phyloP scores from a whole-genome alignment of 2,797 vertebrate genomes.

The Ceyx erithaca region DNA sequence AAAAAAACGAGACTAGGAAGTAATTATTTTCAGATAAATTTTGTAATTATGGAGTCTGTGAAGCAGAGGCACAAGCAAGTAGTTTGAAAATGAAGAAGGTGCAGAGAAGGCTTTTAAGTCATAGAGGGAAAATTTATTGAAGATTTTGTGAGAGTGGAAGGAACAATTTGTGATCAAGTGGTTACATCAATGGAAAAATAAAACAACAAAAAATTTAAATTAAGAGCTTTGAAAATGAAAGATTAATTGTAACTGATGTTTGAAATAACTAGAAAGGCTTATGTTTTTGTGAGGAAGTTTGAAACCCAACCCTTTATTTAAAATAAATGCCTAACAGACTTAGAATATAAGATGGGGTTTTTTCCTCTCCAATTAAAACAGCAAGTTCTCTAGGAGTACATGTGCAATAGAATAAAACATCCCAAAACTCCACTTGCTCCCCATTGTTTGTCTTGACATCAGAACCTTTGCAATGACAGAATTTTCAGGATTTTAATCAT shows the following conservation, averaged over 20 bases:
- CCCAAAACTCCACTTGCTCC: neutral
- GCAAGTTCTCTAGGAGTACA: neutral
- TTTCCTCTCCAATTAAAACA: neutral
- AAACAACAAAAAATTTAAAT: neutral
- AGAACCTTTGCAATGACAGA: neutral
- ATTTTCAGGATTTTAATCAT: neutral
- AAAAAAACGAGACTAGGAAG: neutral
- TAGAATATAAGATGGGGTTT: neutral
- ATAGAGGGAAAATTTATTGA: neutral
- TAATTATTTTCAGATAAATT: neutral
- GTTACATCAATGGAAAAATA: neutral
- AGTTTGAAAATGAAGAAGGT: neutral
- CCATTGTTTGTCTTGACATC: neutral
- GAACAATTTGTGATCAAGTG: neutral
- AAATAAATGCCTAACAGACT: neutral
- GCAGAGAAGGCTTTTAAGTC: neutral
- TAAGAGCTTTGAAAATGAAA: neutral
- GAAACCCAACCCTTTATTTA: neutral
- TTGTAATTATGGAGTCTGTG: neutral
- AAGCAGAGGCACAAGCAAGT: neutral
- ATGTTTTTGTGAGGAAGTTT: neutral
- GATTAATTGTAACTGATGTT: neutral
- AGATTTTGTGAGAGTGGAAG: neutral
- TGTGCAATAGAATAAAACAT: neutral
- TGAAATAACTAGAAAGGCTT: neutral